These are phyloP conservation scores for Epistrophella euchroma DNA, from an alignment of 2,888 invertebrate genomes.

Conservation along the genomic window DNA sequence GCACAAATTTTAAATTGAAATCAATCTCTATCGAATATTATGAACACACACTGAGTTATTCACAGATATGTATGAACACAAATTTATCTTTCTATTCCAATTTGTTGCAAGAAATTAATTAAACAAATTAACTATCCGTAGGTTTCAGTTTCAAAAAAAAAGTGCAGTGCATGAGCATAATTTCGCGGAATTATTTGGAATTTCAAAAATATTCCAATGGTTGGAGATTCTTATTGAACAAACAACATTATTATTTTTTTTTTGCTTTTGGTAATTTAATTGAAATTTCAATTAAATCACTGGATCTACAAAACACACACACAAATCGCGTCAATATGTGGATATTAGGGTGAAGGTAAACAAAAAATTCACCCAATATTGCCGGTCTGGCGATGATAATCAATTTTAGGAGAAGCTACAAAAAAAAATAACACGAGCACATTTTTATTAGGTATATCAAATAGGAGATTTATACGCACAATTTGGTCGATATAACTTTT, in stretches of 20 bases:
- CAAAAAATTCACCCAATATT: constrained; percentile 32
- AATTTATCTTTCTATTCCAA: constrained; percentile 26
- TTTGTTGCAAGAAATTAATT: constrained; percentile 30
- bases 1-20: constrained; percentile 43
- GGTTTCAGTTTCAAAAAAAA: neutral
- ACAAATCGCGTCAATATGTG: constrained; percentile 50
- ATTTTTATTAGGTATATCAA: constrained; percentile 23
- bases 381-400: constrained; percentile 24
- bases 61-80: neutral
- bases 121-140: constrained; percentile 45
- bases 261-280: constrained; percentile 17
- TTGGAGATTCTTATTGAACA: constrained; percentile 37
- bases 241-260: constrained; percentile 40
- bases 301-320: constrained; percentile 41
- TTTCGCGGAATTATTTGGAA: constrained; percentile 52
- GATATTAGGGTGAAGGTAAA: constrained; percentile 35
- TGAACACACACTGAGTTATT: neutral
- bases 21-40: constrained; percentile 41
- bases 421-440: neutral
- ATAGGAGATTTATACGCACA: constrained; percentile 57
- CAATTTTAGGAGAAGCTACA: constrained; percentile 19
- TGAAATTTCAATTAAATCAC: constrained; percentile 58
- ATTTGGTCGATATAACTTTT: constrained; percentile 37
- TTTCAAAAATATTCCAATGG: constrained; percentile 26
- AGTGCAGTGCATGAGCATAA: constrained; percentile 59